phyloP scores from a whole-genome alignment of 2,888 invertebrate genomes.

The Diplazon laetatorius region DNA sequence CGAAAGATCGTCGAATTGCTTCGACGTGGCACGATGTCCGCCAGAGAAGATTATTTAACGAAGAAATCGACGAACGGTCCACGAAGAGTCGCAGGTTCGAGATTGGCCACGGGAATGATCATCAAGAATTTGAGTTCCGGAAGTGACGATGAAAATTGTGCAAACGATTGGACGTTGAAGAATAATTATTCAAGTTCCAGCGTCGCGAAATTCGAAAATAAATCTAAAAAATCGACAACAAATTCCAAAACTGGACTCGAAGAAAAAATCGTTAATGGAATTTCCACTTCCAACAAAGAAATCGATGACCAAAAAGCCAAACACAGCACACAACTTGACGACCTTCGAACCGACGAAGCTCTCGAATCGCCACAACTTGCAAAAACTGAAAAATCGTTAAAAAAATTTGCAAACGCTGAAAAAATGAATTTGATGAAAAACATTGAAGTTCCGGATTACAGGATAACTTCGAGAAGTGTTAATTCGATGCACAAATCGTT shows the following conservation, averaged over 20 bases:
- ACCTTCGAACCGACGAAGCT: background rate
- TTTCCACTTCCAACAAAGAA: background rate
- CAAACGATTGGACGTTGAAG: constrained; percentile 4
- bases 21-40: constrained; percentile 49
- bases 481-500: constrained; percentile 8
- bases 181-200: background rate
- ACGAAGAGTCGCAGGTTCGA: constrained; percentile 10
- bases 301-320: background rate
- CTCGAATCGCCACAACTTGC: constrained; percentile 14
- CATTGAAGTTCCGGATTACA: background rate
- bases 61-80: constrained; percentile 19
- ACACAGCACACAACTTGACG: background rate
- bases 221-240: too few species aligned
- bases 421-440: background rate
- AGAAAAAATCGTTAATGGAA: background rate
- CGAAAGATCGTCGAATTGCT: constrained; percentile 36
- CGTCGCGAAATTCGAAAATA: background rate
- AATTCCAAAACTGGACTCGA: background rate
- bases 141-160: constrained; percentile 64
- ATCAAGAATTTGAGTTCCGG: constrained; percentile 70
- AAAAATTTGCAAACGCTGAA: background rate
- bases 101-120: constrained; percentile 54
- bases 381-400: constrained; percentile 4
- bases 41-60: constrained; percentile 28
- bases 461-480: background rate